Evolutionary conservation across 2,113 vertebrate genomes (phyloP).

Genomic region (Neogale vison): DNA sequence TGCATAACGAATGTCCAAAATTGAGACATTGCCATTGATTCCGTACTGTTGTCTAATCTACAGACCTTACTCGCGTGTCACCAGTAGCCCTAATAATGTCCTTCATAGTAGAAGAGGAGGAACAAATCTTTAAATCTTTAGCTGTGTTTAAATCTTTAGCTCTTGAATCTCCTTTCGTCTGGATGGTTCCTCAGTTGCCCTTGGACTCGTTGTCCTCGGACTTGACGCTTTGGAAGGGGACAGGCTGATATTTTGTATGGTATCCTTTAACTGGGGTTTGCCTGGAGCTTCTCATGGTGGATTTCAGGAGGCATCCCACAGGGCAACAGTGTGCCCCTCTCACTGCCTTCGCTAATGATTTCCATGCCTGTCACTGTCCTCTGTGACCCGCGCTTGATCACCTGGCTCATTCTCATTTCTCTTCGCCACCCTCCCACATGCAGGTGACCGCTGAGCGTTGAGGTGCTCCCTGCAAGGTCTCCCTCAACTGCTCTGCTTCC

Average conservation of each 20-base stretch:
- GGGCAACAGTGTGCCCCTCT: neutral
- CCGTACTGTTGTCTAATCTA: neutral
- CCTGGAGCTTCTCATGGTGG: neutral
- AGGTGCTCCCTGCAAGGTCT: neutral
- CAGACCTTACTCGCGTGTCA: neutral
- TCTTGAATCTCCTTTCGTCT: neutral
- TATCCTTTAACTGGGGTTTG: neutral
- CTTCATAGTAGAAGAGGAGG: neutral
- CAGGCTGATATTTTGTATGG: neutral
- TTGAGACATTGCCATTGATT: neutral
- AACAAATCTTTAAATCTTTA: neutral
- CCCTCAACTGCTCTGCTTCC: neutral
- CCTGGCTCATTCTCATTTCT: neutral
- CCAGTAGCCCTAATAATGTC: neutral
- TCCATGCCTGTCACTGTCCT: rapidly evolving
- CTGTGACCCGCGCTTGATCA: neutral
- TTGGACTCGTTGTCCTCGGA: neutral
- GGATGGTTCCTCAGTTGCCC: neutral
- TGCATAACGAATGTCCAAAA: neutral
- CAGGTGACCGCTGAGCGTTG: neutral
- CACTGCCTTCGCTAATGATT: neutral
- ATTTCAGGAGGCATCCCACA: neutral
- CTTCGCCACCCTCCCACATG: neutral
- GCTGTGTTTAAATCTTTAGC: too few species aligned
- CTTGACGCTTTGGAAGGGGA: neutral